Conservation (phyloP, 2,888 invertebrate species). For the Spicauda simplicius region DNA sequence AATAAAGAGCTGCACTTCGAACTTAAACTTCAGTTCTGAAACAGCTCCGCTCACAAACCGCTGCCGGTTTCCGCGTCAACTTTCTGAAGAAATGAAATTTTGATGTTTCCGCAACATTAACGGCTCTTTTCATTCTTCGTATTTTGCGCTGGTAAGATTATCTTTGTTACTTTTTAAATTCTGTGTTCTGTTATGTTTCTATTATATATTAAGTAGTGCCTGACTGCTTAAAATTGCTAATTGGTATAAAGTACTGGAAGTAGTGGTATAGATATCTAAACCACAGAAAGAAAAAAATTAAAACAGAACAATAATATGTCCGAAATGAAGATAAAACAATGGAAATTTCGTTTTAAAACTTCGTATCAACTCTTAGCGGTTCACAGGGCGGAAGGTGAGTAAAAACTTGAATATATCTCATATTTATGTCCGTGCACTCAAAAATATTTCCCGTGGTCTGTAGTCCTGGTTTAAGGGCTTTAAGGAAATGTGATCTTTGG, state of each 20-base stretch:
- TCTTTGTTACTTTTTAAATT: background rate
- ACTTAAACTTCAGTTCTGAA: conserved; percentile 59
- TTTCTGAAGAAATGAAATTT: conserved; percentile 58
- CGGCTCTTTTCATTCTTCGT: conserved; percentile 11
- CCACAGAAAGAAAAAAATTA: too few relatives aligned
- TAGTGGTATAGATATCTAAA: background rate
- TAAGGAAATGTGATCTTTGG: conserved; percentile 67
- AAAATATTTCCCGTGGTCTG: conserved; percentile 77
- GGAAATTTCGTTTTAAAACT: conserved; percentile 11
- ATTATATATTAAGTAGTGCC: too few relatives aligned
- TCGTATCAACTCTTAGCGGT: conserved; percentile 19
- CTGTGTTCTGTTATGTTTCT: too few relatives aligned
- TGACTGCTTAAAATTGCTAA: too few relatives aligned
- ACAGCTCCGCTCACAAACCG: conserved; percentile 65
- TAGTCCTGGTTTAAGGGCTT: conserved; percentile 54
- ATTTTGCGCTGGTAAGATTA: background rate
- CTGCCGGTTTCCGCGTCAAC: conserved; percentile 69
- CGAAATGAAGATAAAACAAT: background rate
- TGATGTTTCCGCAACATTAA: conserved; percentile 39
- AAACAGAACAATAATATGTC: background rate
- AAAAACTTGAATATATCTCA: conserved; percentile 82
- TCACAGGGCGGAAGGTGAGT: conserved; percentile 61
- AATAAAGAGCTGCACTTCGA: conserved; percentile 65
- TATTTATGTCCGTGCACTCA: conserved; percentile 82
- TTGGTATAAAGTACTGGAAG: too few relatives aligned